These are phyloP conservation scores for Diplodus sargus DNA, from an alignment of 2,797 vertebrate species.

Conservation along the genomic window DNA sequence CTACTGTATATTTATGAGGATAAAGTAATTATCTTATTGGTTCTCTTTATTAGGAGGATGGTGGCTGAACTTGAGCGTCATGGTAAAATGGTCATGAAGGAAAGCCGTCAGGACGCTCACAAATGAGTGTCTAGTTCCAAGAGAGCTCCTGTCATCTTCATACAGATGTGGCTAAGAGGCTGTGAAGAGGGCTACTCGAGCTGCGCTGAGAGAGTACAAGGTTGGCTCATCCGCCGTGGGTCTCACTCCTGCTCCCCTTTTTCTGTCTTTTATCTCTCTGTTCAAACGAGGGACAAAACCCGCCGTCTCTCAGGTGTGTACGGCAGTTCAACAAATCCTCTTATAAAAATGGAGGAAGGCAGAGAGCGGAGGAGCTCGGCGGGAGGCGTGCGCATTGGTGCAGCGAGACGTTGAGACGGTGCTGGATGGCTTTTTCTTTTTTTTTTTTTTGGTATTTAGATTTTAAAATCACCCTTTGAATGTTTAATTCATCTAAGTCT, in stretches of 20 bases:
- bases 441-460: conserved; percentile 54
- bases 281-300: conserved; percentile 27
- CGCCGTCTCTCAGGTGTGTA: conserved; percentile 47
- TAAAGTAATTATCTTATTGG: neutral
- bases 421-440: conserved; percentile 37
- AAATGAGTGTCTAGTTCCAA: conserved; percentile 26
- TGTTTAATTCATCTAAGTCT: conserved; percentile 53
- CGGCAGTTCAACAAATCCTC: conserved; percentile 38
- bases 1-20: conserved; percentile 5
- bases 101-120: conserved; percentile 32
- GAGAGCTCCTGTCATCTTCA: conserved; percentile 25
- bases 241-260: conserved; percentile 30
- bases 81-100: conserved; percentile 24
- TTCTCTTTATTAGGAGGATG: conserved; percentile 27
- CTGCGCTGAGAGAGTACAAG: conserved; percentile 27
- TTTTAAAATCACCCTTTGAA: conserved; percentile 37
- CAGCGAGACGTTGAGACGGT: conserved; percentile 16
- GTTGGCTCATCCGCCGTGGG: conserved; percentile 15
- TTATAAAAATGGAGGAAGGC: conserved; percentile 40
- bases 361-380: conserved; percentile 16
- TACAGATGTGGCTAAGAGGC: conserved; percentile 36
- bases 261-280: conserved; percentile 38
- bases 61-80: conserved; percentile 23
- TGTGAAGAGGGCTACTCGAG: conserved; percentile 55
- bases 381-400: conserved; percentile 25